Percentiles rank a stretch among this genome's conserved stretches.
These are phyloP conservation scores for Aphelinus certus DNA, from an alignment of 1,140 invertebrate species.

Conservation along the genomic window DNA sequence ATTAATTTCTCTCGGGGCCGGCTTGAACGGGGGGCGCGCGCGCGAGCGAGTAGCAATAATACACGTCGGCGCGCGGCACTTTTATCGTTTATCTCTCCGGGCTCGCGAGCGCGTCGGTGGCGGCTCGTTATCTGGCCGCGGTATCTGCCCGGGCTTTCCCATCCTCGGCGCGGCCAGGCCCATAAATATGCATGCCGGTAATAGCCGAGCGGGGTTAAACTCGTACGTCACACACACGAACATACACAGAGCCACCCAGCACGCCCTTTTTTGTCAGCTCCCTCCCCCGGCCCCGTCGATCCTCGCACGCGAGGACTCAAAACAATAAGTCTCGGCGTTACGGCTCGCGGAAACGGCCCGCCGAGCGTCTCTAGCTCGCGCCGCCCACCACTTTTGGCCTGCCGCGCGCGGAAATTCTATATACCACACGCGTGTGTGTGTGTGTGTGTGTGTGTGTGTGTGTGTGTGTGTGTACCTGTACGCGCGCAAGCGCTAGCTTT, in stretches of 20 bases:
- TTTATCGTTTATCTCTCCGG: slow-evolving; percentile 31
- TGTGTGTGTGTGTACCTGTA: too few species aligned
- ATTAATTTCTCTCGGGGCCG: slow-evolving; percentile 11
- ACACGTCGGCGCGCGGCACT: background rate
- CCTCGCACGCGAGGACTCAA: slow-evolving; percentile 10
- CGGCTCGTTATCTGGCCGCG: slow-evolving; percentile 36
- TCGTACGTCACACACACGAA: slow-evolving; percentile 9
- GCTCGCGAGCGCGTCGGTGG: too few species aligned
- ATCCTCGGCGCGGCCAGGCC: slow-evolving; percentile 43
- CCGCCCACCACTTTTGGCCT: slow-evolving; percentile 30
- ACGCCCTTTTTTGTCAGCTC: slow-evolving; percentile 53
- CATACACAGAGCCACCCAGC: slow-evolving; percentile 40
- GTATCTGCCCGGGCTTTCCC: slow-evolving; percentile 37
- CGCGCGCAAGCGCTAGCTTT: too few species aligned
- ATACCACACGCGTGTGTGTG: too few species aligned
- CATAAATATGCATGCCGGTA: slow-evolving; percentile 61
- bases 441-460: too few species aligned
- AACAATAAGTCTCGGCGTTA: slow-evolving; percentile 11
- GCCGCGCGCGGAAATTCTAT: too few species aligned
- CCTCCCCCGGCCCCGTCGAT: slow-evolving; percentile 22
- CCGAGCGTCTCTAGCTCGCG: background rate
- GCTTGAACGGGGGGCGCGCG: too few species aligned
- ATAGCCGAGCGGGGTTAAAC: slow-evolving; percentile 44
- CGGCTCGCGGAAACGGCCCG: slow-evolving; percentile 20
- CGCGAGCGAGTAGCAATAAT: too few species aligned